These are phyloP conservation scores for Axinella damicornis DNA, from an alignment of 37 sponge, comb jelly and placozoan genomes.

Conservation along the genomic window DNA sequence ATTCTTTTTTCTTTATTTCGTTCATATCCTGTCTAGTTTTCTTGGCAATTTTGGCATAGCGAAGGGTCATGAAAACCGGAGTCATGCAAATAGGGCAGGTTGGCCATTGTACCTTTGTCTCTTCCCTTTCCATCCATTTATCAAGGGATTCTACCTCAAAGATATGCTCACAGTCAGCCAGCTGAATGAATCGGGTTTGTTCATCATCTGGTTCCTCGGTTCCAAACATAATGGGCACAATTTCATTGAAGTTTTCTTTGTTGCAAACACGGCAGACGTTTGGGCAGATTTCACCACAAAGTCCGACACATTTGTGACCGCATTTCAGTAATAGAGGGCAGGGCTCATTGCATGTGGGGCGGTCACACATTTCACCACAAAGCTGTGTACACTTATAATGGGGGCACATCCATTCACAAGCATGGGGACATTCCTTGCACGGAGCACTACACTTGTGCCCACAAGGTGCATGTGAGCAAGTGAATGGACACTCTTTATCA, in stretches of 20 bases:
- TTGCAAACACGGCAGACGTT: slow-evolving; percentile 28
- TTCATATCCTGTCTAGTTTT: not conserved
- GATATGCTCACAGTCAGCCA: slow-evolving; percentile 5
- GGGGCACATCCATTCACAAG: slow-evolving; percentile 24
- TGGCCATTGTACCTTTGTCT: not conserved
- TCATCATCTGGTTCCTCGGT: not conserved
- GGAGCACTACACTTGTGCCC: slow-evolving; percentile 5
- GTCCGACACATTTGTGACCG: slow-evolving; percentile 38
- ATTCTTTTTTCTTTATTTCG: not conserved
- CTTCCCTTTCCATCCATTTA: not conserved
- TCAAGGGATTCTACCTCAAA: slow-evolving; percentile 2
- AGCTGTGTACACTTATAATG: slow-evolving; percentile 13
- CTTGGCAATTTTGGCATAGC: not conserved
- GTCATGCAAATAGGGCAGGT: not conserved
- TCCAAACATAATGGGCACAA: not conserved
- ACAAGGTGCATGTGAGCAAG: slow-evolving; percentile 27
- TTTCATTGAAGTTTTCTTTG: not conserved
- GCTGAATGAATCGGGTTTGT: not conserved
- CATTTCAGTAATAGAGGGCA: slow-evolving; percentile 11
- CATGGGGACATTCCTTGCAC: slow-evolving; percentile 11
- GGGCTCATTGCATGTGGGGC: slow-evolving; percentile 1
- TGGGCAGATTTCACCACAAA: slow-evolving; percentile 52
- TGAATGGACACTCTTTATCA: not conserved
- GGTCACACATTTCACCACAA: slow-evolving; percentile 35
- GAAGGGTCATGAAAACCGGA: not conserved